Base-by-base conservation (phyloP, 2,113 vertebrate genomes). In the Thunnus thynnus region DNA sequence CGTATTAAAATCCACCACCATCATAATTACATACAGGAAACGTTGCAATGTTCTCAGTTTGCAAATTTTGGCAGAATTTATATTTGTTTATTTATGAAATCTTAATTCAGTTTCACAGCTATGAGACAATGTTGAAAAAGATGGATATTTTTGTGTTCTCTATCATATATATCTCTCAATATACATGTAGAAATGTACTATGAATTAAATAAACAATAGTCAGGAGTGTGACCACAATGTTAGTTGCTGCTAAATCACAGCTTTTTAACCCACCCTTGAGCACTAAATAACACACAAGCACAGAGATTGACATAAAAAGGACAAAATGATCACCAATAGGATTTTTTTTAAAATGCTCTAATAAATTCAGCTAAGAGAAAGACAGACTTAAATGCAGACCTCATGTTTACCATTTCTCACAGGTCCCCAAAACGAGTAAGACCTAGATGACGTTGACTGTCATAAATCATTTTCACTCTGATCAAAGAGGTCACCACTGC, bases 221-320 rank as follows among this genome's bases (percentile, higher is more conserved):
- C 91, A 88, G 90, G 87, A 92, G 91, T 90, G 90, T 85, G 90
- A 88, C 73, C 80, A 92, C 80, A 89, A 89, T 89, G 88, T 89
- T 88, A 88, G 85, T 86, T 69, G 84, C 87, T 90, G 91, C 84
- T 82, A 85, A 88, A 85, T 72, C 75, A 85, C 85, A 85, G 85
- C 83, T 86, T 65, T 79, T 91, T 82, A 87, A 88, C 89, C 87
- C 82, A 89, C 87, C 88, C 83, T 72, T 66, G 73, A 92, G 85
- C 86, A 92, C 92, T 92, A 92, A 88, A 87, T 88, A 90, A 91
- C 90, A 92, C 91, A 91, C 88, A 88, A 92, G 90, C 93, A 94
- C 88, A 92, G 87, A 91, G 86, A 91, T 85, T 27, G 84, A 92
- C 85, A 88, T 83, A 88, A 91, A 90, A 89, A 92, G 83, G 83